Percentiles rank a stretch among this genome's conserved stretches.
These are phyloP conservation scores for Centruroides vittatus DNA, from an alignment of 1,140 invertebrate genomes.

Conservation along the genomic window DNA sequence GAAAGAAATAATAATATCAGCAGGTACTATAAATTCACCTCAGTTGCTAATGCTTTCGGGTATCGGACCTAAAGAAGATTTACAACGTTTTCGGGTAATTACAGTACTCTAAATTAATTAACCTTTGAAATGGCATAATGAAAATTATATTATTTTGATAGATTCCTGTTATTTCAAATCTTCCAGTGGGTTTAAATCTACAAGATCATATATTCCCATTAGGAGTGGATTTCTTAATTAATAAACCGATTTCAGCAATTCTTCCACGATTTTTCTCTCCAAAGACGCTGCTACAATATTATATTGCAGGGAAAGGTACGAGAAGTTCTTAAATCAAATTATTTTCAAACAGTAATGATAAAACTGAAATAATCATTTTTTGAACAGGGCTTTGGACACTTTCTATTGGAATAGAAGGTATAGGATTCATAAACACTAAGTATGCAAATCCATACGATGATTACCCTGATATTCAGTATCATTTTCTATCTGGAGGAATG, in stretches of 20 bases:
- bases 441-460: slow-evolving; percentile 66
- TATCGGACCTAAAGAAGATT: slow-evolving; percentile 62
- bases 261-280: no score
- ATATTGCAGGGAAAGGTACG: no score
- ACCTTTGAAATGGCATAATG: no score
- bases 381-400: slow-evolving; percentile 35
- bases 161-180: slow-evolving; percentile 40
- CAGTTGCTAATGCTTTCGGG: slow-evolving; percentile 87
- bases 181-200: slow-evolving; percentile 72
- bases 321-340: no score
- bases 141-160: neutral
- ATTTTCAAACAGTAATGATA: no score
- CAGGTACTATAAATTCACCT: slow-evolving; percentile 75
- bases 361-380: no score
- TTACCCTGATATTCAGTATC: slow-evolving; percentile 48
- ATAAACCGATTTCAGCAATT: no score
- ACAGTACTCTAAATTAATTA: no score
- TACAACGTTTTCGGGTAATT: slow-evolving; percentile 50
- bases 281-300: no score
- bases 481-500: no score
- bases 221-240: neutral
- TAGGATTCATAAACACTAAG: slow-evolving; percentile 70
- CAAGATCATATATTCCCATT: slow-evolving; percentile 28
- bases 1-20: slow-evolving; percentile 76
- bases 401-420: slow-evolving; percentile 62